These are phyloP conservation scores for Gorsachius goisagi DNA, from an alignment of 2,113 vertebrate species.

Conservation along the genomic window DNA sequence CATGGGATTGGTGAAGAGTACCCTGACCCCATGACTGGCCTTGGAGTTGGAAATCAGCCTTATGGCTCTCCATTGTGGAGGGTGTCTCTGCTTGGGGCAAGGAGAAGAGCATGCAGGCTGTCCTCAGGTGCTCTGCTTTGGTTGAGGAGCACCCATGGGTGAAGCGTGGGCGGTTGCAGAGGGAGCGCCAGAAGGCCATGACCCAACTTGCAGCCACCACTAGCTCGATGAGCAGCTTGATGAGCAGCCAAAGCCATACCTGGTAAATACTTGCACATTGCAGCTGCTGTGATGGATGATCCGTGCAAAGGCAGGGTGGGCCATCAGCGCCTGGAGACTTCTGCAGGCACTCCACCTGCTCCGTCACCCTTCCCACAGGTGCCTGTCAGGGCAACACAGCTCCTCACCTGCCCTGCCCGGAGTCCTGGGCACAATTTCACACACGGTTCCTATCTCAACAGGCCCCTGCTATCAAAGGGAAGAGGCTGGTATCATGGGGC, in stretches of 20 bases:
- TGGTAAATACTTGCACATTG: fast-evolving
- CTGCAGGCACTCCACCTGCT: fast-evolving
- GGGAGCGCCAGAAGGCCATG: background rate
- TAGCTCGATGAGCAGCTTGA: background rate
- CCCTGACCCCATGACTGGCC: background rate
- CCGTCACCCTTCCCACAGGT: background rate
- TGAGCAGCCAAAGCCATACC: background rate
- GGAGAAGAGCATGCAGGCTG: fast-evolving
- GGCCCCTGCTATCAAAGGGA: background rate
- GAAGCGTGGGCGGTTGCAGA: fast-evolving
- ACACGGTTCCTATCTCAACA: background rate
- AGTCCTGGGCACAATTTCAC: background rate
- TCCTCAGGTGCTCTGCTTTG: fast-evolving
- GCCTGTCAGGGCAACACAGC: background rate
- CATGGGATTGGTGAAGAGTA: background rate
- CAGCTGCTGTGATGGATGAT: background rate
- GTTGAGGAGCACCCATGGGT: background rate
- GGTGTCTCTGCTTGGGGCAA: fast-evolving
- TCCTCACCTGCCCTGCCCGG: background rate
- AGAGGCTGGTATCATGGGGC: background rate
- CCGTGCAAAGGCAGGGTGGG: background rate
- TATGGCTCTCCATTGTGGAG: background rate
- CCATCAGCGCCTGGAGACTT: background rate
- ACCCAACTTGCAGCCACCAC: background rate
- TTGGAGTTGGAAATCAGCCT: background rate